These are phyloP conservation scores for Lathronympha strigana DNA, from an alignment of 2,888 invertebrate species.

Conservation along the genomic window DNA sequence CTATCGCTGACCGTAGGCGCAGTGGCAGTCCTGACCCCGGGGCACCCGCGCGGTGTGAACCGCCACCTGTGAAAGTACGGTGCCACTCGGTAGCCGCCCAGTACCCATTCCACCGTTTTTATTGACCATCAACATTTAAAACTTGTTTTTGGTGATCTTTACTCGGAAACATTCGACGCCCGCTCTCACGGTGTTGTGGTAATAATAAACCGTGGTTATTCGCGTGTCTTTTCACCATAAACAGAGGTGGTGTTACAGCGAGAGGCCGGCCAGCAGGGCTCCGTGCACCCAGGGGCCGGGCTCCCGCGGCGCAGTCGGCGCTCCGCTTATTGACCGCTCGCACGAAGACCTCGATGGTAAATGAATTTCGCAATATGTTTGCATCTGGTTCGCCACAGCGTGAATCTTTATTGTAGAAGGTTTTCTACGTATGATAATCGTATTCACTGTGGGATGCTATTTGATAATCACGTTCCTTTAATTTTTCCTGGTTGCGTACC, in stretches of 20 bases:
- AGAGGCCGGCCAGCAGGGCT: conserved; percentile 59
- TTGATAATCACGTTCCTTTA: neutral
- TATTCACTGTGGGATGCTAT: conserved; percentile 44
- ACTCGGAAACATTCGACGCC: conserved; percentile 64
- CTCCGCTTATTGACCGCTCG: conserved; percentile 69
- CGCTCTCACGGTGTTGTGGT: conserved; percentile 73
- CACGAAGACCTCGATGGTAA: conserved; percentile 67
- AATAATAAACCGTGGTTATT: conserved; percentile 63
- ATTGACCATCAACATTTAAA: conserved; percentile 79
- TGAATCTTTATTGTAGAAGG: conserved; percentile 29
- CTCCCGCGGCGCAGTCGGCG: conserved; percentile 61
- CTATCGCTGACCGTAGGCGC: conserved; percentile 20
- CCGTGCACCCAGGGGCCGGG: conserved; percentile 67
- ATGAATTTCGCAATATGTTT: conserved; percentile 55
- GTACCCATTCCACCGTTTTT: conserved; percentile 75
- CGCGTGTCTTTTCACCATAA: conserved; percentile 77
- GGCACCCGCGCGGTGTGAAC: conserved; percentile 27
- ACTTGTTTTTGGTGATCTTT: conserved; percentile 69
- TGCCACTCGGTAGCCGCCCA: conserved; percentile 68
- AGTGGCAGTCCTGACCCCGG: conserved; percentile 34
- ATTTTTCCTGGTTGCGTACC: neutral
- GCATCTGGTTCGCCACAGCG: conserved; percentile 28
- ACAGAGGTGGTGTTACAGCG: conserved; percentile 57
- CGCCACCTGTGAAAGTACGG: conserved; percentile 73
- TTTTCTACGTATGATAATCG: conserved; percentile 35